Evolutionary conservation across 2,113 vertebrate species (phyloP).

Genomic region (Platycercus adscitus): DNA sequence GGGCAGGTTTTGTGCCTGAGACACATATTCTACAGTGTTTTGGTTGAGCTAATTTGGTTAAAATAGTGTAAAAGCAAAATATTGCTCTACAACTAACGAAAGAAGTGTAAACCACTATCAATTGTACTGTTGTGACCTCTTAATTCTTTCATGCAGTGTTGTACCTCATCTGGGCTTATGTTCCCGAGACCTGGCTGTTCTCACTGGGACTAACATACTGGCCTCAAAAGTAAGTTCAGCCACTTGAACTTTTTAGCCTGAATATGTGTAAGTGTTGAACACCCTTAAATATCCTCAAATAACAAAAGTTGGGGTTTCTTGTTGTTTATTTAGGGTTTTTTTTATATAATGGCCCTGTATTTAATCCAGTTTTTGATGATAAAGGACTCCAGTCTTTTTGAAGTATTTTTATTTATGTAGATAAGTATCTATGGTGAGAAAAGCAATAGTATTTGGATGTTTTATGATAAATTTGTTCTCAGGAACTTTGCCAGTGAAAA

Average conservation of each 20-base stretch:
- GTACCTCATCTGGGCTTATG: conserved; percentile 92
- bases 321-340: neutral
- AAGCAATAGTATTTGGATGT: neutral
- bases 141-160: conserved; percentile 75
- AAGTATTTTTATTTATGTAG: neutral
- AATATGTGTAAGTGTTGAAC: neutral
- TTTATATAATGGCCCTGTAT: neutral
- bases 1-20: neutral
- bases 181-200: conserved; percentile 92
- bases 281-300: neutral
- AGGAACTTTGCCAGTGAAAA: neutral
- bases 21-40: neutral
- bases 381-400: neutral
- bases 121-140: neutral
- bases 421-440: neutral
- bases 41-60: neutral
- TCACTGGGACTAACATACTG: conserved; percentile 92
- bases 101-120: neutral
- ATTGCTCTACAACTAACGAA: neutral
- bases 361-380: neutral
- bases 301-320: neutral
- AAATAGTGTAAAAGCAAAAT: neutral
- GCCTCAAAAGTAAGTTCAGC: conserved; percentile 95
- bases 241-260: neutral
- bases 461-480: neutral